These are phyloP conservation scores for Netta rufina DNA, from an alignment of 2,797 vertebrate genomes.

Conservation along the genomic window DNA sequence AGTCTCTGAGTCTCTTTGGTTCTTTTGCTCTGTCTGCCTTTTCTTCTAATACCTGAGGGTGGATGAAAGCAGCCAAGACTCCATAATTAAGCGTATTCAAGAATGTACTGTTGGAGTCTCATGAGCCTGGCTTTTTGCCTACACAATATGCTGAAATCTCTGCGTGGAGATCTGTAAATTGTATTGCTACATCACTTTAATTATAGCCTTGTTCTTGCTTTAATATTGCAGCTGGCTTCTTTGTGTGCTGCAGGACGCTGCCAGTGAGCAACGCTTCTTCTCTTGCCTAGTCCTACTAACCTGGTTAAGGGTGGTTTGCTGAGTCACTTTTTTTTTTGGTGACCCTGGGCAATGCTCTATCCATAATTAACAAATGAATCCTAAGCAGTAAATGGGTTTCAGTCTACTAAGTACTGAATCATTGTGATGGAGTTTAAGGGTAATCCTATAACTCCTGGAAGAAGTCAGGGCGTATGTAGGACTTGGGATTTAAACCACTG, in stretches of 20 bases:
- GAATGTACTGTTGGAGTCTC: background rate
- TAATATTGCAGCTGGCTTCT: background rate
- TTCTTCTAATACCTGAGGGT: constrained; percentile 1
- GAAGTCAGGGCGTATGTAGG: background rate
- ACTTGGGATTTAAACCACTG: background rate
- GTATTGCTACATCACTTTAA: constrained; percentile 2
- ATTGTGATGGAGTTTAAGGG: background rate
- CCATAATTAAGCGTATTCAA: background rate
- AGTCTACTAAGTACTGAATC: too few relatives aligned
- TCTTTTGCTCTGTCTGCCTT: background rate
- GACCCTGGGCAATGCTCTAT: background rate
- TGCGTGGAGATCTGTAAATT: background rate
- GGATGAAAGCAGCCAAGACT: background rate
- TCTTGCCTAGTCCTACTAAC: background rate
- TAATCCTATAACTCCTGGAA: background rate
- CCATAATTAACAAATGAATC: background rate
- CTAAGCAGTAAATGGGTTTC: background rate
- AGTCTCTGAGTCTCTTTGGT: background rate
- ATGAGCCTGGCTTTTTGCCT: background rate
- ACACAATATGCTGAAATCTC: background rate
- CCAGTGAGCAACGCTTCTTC: background rate
- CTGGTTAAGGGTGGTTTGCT: background rate
- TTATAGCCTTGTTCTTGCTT: background rate
- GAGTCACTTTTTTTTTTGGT: background rate
- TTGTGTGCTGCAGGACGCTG: background rate